phyloP scores from a whole-genome alignment of 92 coral and sea anemone species.

The Umimayanthus chanpuru region DNA sequence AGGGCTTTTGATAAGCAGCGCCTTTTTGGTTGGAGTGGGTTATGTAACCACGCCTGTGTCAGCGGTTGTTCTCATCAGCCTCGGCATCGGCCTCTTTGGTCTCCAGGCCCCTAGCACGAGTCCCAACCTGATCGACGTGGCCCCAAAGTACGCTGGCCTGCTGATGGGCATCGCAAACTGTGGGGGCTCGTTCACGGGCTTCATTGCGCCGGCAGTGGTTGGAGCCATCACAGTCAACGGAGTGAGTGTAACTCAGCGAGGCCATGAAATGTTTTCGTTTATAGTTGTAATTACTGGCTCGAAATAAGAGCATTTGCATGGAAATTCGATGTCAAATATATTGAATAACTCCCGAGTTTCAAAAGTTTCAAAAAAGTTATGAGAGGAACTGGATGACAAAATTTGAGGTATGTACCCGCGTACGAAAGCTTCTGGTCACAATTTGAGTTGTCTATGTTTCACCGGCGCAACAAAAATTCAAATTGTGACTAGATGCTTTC shows the following conservation, averaged over 20 bases:
- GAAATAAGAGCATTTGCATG: too few species aligned
- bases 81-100: conserved; percentile 61
- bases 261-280: too few species aligned
- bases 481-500: too few species aligned
- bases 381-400: too few species aligned
- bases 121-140: conserved; percentile 64
- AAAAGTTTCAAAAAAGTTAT: too few species aligned
- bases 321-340: too few species aligned
- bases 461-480: too few species aligned
- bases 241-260: conserved; percentile 45
- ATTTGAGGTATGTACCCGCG: too few species aligned
- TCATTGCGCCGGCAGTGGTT: conserved; percentile 68
- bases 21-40: conserved; percentile 61
- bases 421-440: too few species aligned
- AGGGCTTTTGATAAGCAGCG: conserved; percentile 63
- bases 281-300: too few species aligned
- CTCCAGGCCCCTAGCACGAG: conserved; percentile 56
- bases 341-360: too few species aligned
- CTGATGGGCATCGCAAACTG: conserved; percentile 79
- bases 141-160: conserved; percentile 78
- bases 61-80: conserved; percentile 62
- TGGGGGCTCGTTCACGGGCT: conserved; percentile 71
- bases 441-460: too few species aligned
- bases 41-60: conserved; percentile 55
- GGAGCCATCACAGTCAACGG: conserved; percentile 71